phyloP scores from a whole-genome alignment of 2,797 vertebrate species.

The Onychomys torridus region DNA sequence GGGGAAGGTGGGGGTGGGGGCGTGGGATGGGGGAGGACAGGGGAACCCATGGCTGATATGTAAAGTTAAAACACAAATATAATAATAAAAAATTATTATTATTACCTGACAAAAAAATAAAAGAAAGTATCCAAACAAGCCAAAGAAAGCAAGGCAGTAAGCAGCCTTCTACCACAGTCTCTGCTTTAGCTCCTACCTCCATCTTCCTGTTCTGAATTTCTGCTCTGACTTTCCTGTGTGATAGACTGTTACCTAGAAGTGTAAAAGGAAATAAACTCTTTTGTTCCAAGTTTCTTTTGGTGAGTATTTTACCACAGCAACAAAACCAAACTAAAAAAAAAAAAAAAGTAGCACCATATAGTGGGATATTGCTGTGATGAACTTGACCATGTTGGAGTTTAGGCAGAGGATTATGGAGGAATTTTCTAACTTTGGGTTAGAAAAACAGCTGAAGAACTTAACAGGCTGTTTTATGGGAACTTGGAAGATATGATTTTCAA shows the following conservation, averaged over 20 bases:
- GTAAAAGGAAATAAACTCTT: not conserved
- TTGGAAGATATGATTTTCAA: no score
- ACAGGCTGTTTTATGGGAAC: not conserved
- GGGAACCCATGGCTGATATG: no score
- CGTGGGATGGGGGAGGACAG: no score
- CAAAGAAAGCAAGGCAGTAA: not conserved
- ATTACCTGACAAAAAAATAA: no score
- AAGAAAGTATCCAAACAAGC: no score
- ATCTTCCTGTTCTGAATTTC: not conserved
- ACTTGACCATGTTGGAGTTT: not conserved
- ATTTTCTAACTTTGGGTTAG: not conserved
- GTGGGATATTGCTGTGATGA: not conserved
- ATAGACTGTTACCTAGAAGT: not conserved
- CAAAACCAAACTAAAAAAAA: not conserved
- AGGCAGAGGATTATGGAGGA: not conserved
- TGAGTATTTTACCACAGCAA: not conserved
- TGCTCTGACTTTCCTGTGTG: not conserved
- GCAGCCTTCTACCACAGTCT: not conserved
- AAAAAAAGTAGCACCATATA: not conserved
- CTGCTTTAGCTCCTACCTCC: not conserved
- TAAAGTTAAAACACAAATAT: no score
- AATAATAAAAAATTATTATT: no score
- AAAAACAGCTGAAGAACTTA: not conserved
- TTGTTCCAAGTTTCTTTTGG: not conserved
- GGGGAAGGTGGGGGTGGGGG: no score